Evolutionary conservation across 2,797 vertebrate species (phyloP).

Genomic region (Helostoma temminkii): DNA sequence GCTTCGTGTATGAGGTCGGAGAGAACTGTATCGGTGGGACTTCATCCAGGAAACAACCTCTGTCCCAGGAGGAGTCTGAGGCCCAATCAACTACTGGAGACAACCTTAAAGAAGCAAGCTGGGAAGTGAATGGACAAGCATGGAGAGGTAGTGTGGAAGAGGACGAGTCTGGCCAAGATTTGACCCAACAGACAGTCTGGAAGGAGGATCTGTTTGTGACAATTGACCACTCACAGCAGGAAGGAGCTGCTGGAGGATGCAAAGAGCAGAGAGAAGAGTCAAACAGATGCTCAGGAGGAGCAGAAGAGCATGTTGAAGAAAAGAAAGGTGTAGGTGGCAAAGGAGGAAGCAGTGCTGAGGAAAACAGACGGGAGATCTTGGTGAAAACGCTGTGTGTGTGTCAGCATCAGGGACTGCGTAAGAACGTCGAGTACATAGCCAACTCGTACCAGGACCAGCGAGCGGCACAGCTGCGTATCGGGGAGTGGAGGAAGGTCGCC

Average conservation of each 20-base stretch:
- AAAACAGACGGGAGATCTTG: conserved; percentile 37
- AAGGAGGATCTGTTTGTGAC: conserved; percentile 64
- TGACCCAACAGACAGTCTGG: conserved; percentile 36
- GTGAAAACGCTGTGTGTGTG: conserved; percentile 79
- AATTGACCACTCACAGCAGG: conserved; percentile 46
- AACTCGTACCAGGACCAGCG: conserved; percentile 87
- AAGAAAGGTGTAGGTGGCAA: conserved; percentile 34
- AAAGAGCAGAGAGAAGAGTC: conserved; percentile 11
- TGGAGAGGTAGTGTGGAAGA: conserved; percentile 37
- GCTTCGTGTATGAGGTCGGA: conserved; percentile 87
- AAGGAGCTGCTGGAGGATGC: conserved; percentile 22
- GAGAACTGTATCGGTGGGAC: conserved; percentile 77
- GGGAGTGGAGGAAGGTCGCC: conserved; percentile 92
- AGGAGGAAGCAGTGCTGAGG: not conserved
- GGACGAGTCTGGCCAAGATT: not conserved
- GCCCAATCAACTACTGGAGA: not conserved
- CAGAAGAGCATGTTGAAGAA: not conserved
- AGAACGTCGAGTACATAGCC: conserved; percentile 85
- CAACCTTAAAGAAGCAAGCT: conserved; percentile 45
- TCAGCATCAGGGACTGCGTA: conserved; percentile 81
- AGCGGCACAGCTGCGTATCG: conserved; percentile 78
- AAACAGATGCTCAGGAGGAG: not conserved
- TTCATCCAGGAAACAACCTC: conserved; percentile 6
- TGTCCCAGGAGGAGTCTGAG: conserved; percentile 31
- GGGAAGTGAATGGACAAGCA: conserved; percentile 49